Base-by-base conservation (phyloP, 92 coral and sea anemone genomes). In the Parazoanthus atlanticus region DNA sequence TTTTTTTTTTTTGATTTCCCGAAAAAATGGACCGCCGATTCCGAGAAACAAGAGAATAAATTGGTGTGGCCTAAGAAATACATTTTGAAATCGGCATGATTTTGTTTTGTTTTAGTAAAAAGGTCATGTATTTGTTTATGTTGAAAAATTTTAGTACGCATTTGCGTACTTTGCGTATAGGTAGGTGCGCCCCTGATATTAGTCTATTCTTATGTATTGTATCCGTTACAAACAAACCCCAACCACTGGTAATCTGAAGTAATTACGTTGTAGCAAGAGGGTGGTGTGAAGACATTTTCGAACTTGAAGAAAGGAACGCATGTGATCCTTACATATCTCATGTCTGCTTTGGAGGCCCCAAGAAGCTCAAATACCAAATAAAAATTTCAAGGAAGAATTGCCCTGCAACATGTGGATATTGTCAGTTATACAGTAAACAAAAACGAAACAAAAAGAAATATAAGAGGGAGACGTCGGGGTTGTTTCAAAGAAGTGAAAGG, bases 371-470 rank as follows among this genome's bases (percentile, higher is more conserved):
- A 56, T 54, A 80, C 32, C 72, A 5, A 80, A 80, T 80, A 26
- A 8, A 6, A 3, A 4, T 1, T 3, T 56, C 84, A 54, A 80
- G 54, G 17, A 80, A 54, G 46, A 30, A 30, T 17, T 80, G 84
- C 17, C 84, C 84, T 52, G 84, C 84, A 36, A 80, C 84, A 19
- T 80, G 84, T 29, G 84, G 84, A 31, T 32, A 80, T 56, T 80
- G 84, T 23, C 13, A 56, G 70, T 67, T 32, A 11, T 80, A 80
- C 47, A 80, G 84, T 64, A 31, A 80, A 56, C 72, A 21, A 78
- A 78, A 78, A 43, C 61, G 41, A 25, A 56, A 49, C 34, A 52
- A 52, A 49, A 26, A 56, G 6, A 80, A 32, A 31, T 0, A 21
- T 30, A 80, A 32, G 47, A 80, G 84, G 23, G 47, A 80, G 26